These are phyloP conservation scores for Habroteleia sp. DNA, from an alignment of 2,888 invertebrate species.

Conservation along the genomic window DNA sequence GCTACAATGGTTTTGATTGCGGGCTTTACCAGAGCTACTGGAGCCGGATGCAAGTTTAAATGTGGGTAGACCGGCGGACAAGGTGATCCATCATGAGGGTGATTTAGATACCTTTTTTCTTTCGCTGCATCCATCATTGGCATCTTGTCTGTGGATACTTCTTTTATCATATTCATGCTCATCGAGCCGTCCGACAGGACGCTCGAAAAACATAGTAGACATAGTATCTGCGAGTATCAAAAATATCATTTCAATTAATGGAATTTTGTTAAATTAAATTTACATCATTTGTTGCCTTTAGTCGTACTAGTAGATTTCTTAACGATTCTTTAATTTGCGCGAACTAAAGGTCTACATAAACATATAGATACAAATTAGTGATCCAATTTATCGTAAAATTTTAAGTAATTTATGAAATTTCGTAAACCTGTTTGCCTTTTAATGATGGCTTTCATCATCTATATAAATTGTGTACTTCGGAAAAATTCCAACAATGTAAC, in stretches of 20 bases:
- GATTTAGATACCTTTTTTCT: slow-evolving; percentile 71
- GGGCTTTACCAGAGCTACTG: slow-evolving; percentile 67
- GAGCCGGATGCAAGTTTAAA: slow-evolving; percentile 63
- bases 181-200: slow-evolving; percentile 68
- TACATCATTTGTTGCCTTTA: too few relatives aligned
- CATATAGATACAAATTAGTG: too few relatives aligned
- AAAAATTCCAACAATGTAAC: slow-evolving; percentile 21
- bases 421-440: too few relatives aligned
- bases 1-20: slow-evolving; percentile 43
- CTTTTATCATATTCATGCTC: slow-evolving; percentile 65
- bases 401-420: too few relatives aligned
- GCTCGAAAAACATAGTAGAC: slow-evolving; percentile 74
- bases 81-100: slow-evolving; percentile 67
- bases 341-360: too few relatives aligned
- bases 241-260: too few relatives aligned
- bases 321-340: too few relatives aligned
- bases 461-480: slow-evolving; percentile 12
- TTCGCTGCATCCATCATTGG: slow-evolving; percentile 65
- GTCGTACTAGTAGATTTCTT: too few relatives aligned
- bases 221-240: slow-evolving; percentile 71
- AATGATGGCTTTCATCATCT: slow-evolving; percentile 3
- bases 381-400: too few relatives aligned
- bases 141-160: slow-evolving; percentile 56
- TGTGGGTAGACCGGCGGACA: slow-evolving; percentile 73
- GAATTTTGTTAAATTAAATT: too few relatives aligned